A percentile compares a stretch with the other conserved stretches of the same genome.
Conservation (phyloP, 2,888 invertebrate genomes). For the Acanthosepion lycidas region DNA sequence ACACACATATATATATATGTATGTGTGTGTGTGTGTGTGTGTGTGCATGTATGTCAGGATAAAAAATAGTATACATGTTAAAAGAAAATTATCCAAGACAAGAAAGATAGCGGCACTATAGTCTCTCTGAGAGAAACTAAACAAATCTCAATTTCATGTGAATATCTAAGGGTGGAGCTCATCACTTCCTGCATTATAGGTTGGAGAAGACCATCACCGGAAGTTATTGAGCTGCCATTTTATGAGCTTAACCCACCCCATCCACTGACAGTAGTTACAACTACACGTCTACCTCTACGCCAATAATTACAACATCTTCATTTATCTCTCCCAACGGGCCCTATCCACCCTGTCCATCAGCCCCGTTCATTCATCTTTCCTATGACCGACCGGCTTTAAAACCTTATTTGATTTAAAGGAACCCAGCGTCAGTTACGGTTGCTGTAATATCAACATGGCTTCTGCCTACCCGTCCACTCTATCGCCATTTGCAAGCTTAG, state of each 20-base stretch:
- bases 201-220: background rate
- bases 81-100: too few species aligned
- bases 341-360: background rate
- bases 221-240: constrained; percentile 2
- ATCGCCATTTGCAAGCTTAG: background rate
- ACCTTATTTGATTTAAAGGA: background rate
- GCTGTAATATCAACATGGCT: background rate
- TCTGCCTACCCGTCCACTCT: background rate
- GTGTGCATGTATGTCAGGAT: too few species aligned
- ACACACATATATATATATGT: too few species aligned
- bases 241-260: background rate
- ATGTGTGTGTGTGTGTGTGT: too few species aligned
- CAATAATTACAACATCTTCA: background rate
- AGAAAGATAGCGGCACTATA: too few species aligned
- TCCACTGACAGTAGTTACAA: background rate
- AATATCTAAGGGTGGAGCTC: too few species aligned
- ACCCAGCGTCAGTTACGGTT: background rate
- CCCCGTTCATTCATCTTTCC: background rate
- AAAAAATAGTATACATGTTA: too few species aligned
- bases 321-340: background rate
- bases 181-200: background rate
- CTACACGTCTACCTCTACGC: background rate
- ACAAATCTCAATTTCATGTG: too few species aligned
- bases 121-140: too few species aligned
- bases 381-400: background rate